Base-by-base conservation (phyloP, 2,113 vertebrate genomes). In the Aegotheles bennettii region DNA sequence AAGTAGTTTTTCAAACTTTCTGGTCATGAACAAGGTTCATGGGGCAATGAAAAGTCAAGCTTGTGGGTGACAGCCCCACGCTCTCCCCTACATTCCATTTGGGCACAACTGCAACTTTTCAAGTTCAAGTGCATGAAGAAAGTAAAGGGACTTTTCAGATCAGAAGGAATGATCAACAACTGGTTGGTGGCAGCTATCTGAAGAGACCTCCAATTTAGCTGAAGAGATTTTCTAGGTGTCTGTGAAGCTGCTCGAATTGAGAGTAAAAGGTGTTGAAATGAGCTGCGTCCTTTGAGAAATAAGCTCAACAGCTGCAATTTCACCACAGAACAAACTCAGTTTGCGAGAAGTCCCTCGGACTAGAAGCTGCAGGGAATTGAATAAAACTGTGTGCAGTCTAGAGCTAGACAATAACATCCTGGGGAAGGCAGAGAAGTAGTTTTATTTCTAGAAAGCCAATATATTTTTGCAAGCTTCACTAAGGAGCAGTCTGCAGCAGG, bases 201-300 rank as follows among this genome's bases (percentile, higher is more conserved):
- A 56, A 47, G 81, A 89, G 90, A 93, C 60, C 54, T 63, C 51
- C 73, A 64, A 24, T 77, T 96, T 73, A 92, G 81, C 36, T 48
- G 51, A 60, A 83, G 56, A 89, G 81, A n/a, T 71, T 60, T 90
- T 84, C 75, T 28, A 94, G 60, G 76, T 89, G 85, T 61, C 77
- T 77, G 40, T 31, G 74, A 85, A 91, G 76, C 84, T 82, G 77
- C 65, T 33, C 24, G 20, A 65, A 83, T 2, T 43, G 77, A 73
- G 50, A 91, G 60, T 26, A 78, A 93, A 79, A 84, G 69, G 26
- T 54, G 81, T 59, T 42, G 64, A 90, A 93, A 96, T 76, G 90
- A 97, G 63, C 85, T 4, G 4, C 6, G 9, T 94, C 97, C 95
- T 94, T 56, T 54, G 97, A 97, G 96, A 97, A 97, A 97, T 96